Evolutionary conservation across 2,113 vertebrate species (phyloP).

Genomic region (Plecotus auritus): DNA sequence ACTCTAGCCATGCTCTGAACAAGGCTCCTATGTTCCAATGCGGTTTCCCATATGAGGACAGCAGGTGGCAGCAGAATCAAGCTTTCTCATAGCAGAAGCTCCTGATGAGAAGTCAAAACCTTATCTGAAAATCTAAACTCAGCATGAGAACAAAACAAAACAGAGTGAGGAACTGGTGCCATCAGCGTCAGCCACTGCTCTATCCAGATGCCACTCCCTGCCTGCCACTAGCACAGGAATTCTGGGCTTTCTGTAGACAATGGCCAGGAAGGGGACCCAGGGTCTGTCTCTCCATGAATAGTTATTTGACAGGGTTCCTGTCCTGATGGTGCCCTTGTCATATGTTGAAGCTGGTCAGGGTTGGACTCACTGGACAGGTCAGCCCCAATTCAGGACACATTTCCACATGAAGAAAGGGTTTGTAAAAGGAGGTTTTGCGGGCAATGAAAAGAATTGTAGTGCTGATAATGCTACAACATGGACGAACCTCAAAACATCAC

Average conservation of each 20-base stretch:
- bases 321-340: neutral
- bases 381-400: neutral
- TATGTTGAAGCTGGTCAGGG: neutral
- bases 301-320: neutral
- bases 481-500: neutral
- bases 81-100: neutral
- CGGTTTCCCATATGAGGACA: neutral
- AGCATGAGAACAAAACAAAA: neutral
- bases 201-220: neutral
- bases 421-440: neutral
- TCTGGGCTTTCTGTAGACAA: neutral
- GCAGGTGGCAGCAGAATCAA: conserved; percentile 65
- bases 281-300: neutral
- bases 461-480: neutral
- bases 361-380: neutral
- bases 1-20: fast-evolving
- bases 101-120: neutral
- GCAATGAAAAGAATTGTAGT: neutral
- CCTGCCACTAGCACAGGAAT: neutral
- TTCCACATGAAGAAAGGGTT: neutral
- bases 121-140: conserved; percentile 33
- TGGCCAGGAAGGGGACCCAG: neutral
- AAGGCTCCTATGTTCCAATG: neutral
- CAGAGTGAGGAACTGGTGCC: neutral
- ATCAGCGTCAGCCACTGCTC: neutral